A percentile compares a stretch with the other conserved stretches of the same genome.
These are phyloP conservation scores for Temnothorax nylanderi DNA, from an alignment of 1,140 invertebrate species.

Conservation along the genomic window DNA sequence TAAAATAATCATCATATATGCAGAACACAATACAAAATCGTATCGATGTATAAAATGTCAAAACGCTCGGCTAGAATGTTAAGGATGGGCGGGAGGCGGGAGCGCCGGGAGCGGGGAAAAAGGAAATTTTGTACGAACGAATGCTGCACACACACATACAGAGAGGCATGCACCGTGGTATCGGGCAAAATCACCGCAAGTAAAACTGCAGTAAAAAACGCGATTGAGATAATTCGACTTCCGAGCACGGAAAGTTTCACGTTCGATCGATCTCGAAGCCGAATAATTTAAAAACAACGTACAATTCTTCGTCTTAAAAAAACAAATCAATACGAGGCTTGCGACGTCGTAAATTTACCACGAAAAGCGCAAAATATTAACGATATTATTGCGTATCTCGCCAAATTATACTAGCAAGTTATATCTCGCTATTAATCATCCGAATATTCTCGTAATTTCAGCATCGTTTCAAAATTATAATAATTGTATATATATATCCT, in stretches of 20 bases:
- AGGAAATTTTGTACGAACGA: not conserved
- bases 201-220: not conserved
- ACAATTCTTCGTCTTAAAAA: no score
- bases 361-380: not conserved
- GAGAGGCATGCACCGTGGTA: not conserved
- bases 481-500: not conserved
- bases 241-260: not conserved
- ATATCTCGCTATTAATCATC: not conserved
- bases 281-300: not conserved
- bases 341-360: no score
- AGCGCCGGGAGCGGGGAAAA: no score
- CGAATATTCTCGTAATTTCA: not conserved
- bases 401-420: no score
- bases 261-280: constrained; percentile 6
- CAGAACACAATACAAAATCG: no score
- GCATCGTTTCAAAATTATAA: no score
- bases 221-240: not conserved
- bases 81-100: not conserved
- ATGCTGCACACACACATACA: no score
- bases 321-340: not conserved
- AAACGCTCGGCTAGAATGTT: not conserved
- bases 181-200: not conserved
- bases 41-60: not conserved
- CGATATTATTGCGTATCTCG: not conserved
- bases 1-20: not conserved